Evolutionary conservation across 2,113 vertebrate species (phyloP), one percentile per base, ranked within the genome.

Genomic region (Theristicus caerulescens): DNA sequence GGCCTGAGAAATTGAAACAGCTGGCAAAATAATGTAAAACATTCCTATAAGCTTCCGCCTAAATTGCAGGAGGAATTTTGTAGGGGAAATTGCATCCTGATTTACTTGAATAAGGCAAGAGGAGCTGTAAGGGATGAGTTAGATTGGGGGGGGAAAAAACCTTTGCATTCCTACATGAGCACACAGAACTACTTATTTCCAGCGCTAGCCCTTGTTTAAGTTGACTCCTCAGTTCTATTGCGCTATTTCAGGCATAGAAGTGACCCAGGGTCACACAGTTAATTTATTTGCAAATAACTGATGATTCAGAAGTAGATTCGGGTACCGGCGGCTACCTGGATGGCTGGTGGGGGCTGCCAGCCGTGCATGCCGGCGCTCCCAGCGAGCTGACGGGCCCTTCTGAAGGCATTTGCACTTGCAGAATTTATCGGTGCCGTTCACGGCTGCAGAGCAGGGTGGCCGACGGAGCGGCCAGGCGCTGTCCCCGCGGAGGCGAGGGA

Each of bases 241-340:
- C 82, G 2, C 25, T 13, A 9, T 38, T 74, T 19, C 47, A 54
- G 46, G 16, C 16, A 16, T 11, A 38, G 32, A 16, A 58, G 66
- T 1, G 4, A 7, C 31, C 24, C 31, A 2, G 27, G 57, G n/a
- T 18, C 70, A 13, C 40, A 8, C 57, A 19, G 20, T 24, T 19
- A 27, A 8, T 57, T 59, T 52, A 5, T 78, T 25, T 79, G 47
- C 7, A 34, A 5, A 12, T 20, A 25, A 2, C 2, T 26, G 79
- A 3, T 7, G 19, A 4, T 10, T 38, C 26, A 1, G 36, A 6
- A 38, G 16, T 0, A 10, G 84, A 4, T 8, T 21, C 1, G 16
- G 69, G 25, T 58, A 19, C 47, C 59, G 1, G 74, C 2, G 3
- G 26, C 31, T 29, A 17, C 65, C 47, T 22, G 15, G 65, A 5